Base-by-base conservation (phyloP, 2,797 vertebrate species). In the Helarctos malayanus region DNA sequence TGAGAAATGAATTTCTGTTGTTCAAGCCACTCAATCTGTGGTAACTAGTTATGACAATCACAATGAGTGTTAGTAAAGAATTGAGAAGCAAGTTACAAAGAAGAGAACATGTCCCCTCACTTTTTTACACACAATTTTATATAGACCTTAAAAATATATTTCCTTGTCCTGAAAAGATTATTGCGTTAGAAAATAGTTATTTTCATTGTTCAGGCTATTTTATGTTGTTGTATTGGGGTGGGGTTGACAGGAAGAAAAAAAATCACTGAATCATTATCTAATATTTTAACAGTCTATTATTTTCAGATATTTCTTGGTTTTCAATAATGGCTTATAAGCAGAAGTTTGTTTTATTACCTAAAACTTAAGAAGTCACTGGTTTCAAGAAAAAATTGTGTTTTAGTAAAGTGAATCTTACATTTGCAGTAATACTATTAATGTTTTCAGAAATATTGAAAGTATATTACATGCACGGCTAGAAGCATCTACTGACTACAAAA, bases 401-500 rank as follows among this genome's bases (percentile, higher is more conserved):
- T 49, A 49, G 45, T 49, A 49, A 76, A 76, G 45, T 76, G 45
- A 76, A 49, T 49, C 27, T 71, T 68, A 57, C 5, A 25, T 54
- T 80, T 54, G 16, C 16, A 52, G 27, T 56, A 29, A 32, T 38
- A 25, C 2, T 38, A 47, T 21, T 47, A 68, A 68, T 23, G 61
- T 57, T 80, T 81, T 75, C 47, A 93, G 32, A 69, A 97, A 94
- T 61, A 94, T 71, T 56, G 45, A 49, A 59, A 94, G 25, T 63
- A 45, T 68, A 15, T 49, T 87, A 45, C 5, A 80, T 96, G 90
- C 75, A 83, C 25, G 91, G 95, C 86, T 95, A n/a, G 95, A 94
- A 97, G 92, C 89, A 95, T 84, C 94, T 90, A 91, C 63, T 95
- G 75, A 85, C 90, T 84, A 97, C 95, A 97, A 97, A 96, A 95